Percentiles rank a stretch among this genome's conserved stretches.
Evolutionary conservation across 92 coral and sea anemone species (phyloP).

Genomic region (Zoanthus gigantus): DNA sequence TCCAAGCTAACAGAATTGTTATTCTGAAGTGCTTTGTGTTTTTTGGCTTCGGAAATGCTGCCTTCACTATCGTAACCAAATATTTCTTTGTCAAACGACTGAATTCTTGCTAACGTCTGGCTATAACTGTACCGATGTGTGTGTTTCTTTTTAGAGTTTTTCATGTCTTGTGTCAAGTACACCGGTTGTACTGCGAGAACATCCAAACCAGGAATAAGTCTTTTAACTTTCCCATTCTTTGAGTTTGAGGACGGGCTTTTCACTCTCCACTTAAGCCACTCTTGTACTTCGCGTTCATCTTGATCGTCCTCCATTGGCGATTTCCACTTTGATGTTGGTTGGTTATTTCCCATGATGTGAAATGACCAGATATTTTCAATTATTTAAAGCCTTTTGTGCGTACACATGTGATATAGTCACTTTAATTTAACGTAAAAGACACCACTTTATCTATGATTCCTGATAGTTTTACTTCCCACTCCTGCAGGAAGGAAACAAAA

Average conservation of each 20-base stretch:
- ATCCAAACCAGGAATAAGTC: constrained; percentile 38
- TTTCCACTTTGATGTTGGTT: constrained; percentile 5
- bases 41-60: background rate
- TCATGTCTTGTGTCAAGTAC: constrained; percentile 6
- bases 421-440: background rate
- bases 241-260: constrained; percentile 23
- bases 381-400: background rate
- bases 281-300: constrained; percentile 67
- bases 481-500: constrained; percentile 10
- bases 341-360: constrained; percentile 24
- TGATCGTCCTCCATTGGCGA: constrained; percentile 31
- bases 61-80: background rate
- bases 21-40: constrained; percentile 6
- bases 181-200: constrained; percentile 42
- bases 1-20: constrained; percentile 11
- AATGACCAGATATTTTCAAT: background rate
- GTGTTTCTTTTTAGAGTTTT: constrained; percentile 23
- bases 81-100: constrained; percentile 5
- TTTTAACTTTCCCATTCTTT: constrained; percentile 23
- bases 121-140: background rate
- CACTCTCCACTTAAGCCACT: constrained; percentile 72
- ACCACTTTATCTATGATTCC: background rate
- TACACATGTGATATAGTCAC: background rate
- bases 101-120: constrained; percentile 7
- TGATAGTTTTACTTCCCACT: background rate